Conservation (phyloP, 2,888 invertebrate genomes). For the Lydus trimaculatus region DNA sequence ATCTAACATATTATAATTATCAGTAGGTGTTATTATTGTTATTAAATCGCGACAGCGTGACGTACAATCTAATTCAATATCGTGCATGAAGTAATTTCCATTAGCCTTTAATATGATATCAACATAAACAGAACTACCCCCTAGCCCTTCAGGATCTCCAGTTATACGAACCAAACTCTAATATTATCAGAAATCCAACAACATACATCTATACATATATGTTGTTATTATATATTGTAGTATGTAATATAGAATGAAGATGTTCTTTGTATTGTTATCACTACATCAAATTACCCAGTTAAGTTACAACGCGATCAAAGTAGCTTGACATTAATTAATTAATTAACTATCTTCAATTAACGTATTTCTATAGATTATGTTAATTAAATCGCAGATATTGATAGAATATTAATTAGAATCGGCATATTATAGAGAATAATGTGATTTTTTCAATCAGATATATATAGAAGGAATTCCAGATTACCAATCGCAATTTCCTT, state of each 20-base stretch:
- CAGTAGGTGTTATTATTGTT: constrained; percentile 19
- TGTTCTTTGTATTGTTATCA: constrained; percentile 6
- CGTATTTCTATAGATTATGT: neutral
- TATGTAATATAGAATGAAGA: neutral
- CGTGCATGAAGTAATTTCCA: constrained; percentile 32
- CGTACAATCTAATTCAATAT: constrained; percentile 27
- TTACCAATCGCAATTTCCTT: no score
- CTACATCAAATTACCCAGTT: neutral
- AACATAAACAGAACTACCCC: constrained; percentile 19
- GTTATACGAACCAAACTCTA: neutral
- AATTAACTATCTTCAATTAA: neutral
- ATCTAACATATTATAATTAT: neutral
- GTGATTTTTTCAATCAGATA: no score
- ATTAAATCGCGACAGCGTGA: constrained; percentile 25
- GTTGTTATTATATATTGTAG: neutral
- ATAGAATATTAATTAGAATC: neutral
- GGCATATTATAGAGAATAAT: no score
- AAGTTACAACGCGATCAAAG: neutral
- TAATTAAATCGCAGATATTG: neutral
- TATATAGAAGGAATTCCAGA: no score
- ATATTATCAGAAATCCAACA: neutral
- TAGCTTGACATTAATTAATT: neutral
- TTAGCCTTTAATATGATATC: constrained; percentile 33
- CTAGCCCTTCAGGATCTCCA: neutral
- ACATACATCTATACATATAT: neutral